Percentiles rank a stretch among this genome's conserved stretches.
These are phyloP conservation scores for Lypha dubia DNA, from an alignment of 2,888 invertebrate genomes.

Conservation along the genomic window DNA sequence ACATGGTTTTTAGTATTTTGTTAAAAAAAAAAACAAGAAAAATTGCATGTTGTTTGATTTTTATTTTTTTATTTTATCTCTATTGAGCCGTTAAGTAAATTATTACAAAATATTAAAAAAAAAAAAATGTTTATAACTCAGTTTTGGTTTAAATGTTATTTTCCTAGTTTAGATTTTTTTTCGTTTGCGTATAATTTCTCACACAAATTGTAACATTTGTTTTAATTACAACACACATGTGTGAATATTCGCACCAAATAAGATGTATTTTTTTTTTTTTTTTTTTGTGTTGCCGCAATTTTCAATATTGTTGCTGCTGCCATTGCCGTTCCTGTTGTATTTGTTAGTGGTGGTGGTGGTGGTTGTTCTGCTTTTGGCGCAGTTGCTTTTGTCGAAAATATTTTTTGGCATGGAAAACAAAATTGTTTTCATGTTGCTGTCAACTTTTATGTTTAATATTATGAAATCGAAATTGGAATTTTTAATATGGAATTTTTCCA, in stretches of 20 bases:
- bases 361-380: neutral
- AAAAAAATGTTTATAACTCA: constrained; percentile 6
- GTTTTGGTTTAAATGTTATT: constrained; percentile 4
- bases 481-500: neutral
- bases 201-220: constrained; percentile 69
- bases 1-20: constrained; percentile 27
- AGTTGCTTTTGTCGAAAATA: constrained; percentile 20
- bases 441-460: constrained; percentile 5
- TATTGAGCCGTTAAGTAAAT: constrained; percentile 56
- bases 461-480: constrained; percentile 23
- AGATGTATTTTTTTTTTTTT: constrained; percentile 45
- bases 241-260: constrained; percentile 71
- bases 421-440: constrained; percentile 15
- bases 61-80: constrained; percentile 46
- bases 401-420: constrained; percentile 52
- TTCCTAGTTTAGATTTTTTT: constrained; percentile 9
- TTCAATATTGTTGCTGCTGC: neutral
- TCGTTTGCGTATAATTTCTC: constrained; percentile 61
- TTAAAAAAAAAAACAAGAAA: constrained; percentile 2
- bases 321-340: neutral
- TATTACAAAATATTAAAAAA: constrained; percentile 9
- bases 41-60: constrained; percentile 26
- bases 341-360: neutral
- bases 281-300: too few relatives aligned
- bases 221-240: constrained; percentile 69